Conservation (phyloP, 2,888 invertebrate species). For the Scaptomyza tumidula region DNA sequence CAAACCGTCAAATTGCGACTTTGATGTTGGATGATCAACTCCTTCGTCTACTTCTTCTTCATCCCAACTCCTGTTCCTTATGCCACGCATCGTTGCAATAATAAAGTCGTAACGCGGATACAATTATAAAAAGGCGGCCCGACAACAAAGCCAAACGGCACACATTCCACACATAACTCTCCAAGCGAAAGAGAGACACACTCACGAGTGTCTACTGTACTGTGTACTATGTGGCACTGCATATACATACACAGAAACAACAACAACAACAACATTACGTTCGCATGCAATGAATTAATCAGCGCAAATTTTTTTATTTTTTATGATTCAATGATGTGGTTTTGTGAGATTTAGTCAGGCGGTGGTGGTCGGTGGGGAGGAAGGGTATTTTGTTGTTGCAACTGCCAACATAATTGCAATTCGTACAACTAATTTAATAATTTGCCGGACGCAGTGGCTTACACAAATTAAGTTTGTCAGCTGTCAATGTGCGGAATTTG, state of each 20-base stretch:
- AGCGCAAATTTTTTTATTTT: slow-evolving; percentile 51
- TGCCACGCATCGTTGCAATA: slow-evolving; percentile 40
- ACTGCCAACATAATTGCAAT: slow-evolving; percentile 63
- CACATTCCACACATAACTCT: slow-evolving; percentile 64
- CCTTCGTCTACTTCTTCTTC: not conserved
- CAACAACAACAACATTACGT: slow-evolving; percentile 27
- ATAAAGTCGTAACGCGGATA: slow-evolving; percentile 77
- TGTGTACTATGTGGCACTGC: slow-evolving; percentile 18
- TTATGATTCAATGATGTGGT: slow-evolving; percentile 48
- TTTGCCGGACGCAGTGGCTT: slow-evolving; percentile 51
- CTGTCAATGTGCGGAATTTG: slow-evolving; percentile 82
- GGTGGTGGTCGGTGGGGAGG: not conserved
- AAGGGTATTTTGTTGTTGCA: not conserved
- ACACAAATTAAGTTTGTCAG: slow-evolving; percentile 83
- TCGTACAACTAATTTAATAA: slow-evolving; percentile 77
- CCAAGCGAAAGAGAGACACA: slow-evolving; percentile 7
- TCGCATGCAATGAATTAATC: slow-evolving; percentile 76
- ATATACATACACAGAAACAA: slow-evolving; percentile 23
- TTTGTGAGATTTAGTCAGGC: slow-evolving; percentile 18
- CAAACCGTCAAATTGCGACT: slow-evolving; percentile 42
- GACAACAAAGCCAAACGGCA: slow-evolving; percentile 72
- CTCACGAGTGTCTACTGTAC: slow-evolving; percentile 50
- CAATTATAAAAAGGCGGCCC: slow-evolving; percentile 73
- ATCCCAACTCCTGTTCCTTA: not conserved
- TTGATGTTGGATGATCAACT: slow-evolving; percentile 46